Conservation (phyloP, 37 sponge, comb jelly and placozoan genomes). For the Aplysina aerophoba region DNA sequence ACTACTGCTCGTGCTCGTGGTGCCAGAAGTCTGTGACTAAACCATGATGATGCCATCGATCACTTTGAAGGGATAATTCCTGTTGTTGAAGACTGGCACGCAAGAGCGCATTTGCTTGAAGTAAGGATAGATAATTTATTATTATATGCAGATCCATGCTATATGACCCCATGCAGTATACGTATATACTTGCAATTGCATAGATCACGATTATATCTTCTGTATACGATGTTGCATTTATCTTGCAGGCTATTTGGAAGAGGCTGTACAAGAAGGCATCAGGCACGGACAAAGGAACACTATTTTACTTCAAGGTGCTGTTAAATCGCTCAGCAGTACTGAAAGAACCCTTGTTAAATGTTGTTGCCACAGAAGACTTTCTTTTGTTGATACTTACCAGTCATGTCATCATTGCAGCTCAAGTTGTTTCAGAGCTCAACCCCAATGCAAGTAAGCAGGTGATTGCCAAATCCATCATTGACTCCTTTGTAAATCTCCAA, state of each 20-base stretch:
- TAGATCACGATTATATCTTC: neutral
- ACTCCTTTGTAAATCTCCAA: neutral
- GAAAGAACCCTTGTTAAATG: neutral
- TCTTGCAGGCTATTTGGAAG: neutral
- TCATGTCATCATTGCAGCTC: neutral
- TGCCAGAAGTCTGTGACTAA: neutral
- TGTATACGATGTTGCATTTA: neutral
- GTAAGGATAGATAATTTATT: constrained; percentile 12
- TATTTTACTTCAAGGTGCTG: neutral
- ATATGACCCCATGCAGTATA: neutral
- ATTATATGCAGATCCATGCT: neutral
- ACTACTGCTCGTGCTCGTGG: constrained; percentile 17
- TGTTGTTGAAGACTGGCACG: constrained; percentile 20
- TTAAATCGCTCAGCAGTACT: neutral
- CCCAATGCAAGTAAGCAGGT: neutral
- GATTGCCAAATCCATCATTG: neutral
- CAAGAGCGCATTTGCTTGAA: neutral
- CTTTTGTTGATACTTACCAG: neutral
- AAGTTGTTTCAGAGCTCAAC: neutral
- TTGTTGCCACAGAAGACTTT: neutral
- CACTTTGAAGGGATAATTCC: constrained; percentile 16
- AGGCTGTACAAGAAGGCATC: neutral
- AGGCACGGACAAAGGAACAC: neutral
- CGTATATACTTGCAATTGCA: neutral
- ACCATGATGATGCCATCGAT: neutral